These are phyloP conservation scores for Sylvilagus bachmani DNA, from an alignment of 2,113 vertebrate genomes.

Conservation along the genomic window DNA sequence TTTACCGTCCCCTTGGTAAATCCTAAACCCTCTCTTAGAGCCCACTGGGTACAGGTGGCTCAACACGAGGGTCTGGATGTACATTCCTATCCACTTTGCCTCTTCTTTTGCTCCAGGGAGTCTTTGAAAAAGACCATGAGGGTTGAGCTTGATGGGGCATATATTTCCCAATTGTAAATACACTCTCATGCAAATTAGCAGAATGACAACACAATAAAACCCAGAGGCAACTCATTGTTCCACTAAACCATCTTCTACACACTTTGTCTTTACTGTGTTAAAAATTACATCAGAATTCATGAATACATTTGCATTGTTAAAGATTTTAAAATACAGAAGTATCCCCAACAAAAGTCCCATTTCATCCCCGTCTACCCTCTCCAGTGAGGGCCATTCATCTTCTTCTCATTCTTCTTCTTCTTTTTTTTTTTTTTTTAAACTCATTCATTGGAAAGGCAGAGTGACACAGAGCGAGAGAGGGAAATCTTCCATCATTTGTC, in stretches of 20 bases:
- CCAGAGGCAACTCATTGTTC: not conserved
- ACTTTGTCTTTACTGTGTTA: not conserved
- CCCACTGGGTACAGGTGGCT: not conserved
- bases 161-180: not conserved
- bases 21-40: not conserved
- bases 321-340: not conserved
- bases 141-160: not conserved
- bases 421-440: too few species aligned
- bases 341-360: not conserved
- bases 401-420: too few species aligned
- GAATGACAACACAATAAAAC: not conserved
- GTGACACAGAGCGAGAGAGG: too few species aligned
- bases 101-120: not conserved
- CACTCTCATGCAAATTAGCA: constrained; percentile 2
- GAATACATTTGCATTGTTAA: not conserved
- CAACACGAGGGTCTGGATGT: not conserved
- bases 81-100: not conserved
- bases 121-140: constrained; percentile 4
- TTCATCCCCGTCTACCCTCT: not conserved
- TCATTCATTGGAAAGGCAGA: too few species aligned
- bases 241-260: not conserved
- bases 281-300: constrained; percentile 36
- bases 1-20: not conserved
- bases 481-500: too few species aligned
- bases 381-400: too few species aligned